Base-by-base conservation (phyloP, 2,888 invertebrate genomes). In the Coelogynopora nodosa region DNA sequence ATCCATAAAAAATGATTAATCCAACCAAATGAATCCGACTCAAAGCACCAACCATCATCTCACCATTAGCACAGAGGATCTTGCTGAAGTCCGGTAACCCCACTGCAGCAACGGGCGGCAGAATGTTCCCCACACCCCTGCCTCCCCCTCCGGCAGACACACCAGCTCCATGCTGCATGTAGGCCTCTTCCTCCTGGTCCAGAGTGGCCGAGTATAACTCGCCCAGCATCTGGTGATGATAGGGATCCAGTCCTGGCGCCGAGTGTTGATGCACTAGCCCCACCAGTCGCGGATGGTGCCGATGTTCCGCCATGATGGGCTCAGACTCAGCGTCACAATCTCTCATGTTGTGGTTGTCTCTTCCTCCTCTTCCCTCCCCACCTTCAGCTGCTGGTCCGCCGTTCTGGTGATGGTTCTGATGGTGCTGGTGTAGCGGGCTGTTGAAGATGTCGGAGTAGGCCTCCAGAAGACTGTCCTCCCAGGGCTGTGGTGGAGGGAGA, bases 41-140 rank as follows among this genome's bases (percentile, higher is more conserved):
- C n/a, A n/a, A n/a, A n/a, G n/a, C n/a, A n/a, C n/a, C n/a, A n/a
- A n/a, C n/a, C n/a, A n/a, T n/a, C n/a, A n/a, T n/a, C 49, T 49
- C 49, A 49, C 49, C 18, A 18, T 5, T 49, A 5, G 18, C 5
- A 49, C 5, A 49, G 49, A 49, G 49, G 5, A 49, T 49, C 49
- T 49, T 49, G 84, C 23, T n/a, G n/a, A 84, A 84, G 84, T 84
- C 67, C 0, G 84, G 84, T 0, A 84, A 27, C 0, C 84, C 84
- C 0, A 84, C 84, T 0, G 84, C 30, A 27, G 84, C 84, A 1
- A 84, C 84, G 0, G 29, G 31, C 0, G 84, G 80, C 23, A 80
- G 80, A n/a, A 27, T 80, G 5, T 5, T 80, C 5, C 5, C 18
- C 5, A 5, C 49, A 49, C 5, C 5, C 49, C 49, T 5, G 49